Evolutionary conservation across 1,140 invertebrate species (phyloP).

Genomic region (Mesaphorura yosii): DNA sequence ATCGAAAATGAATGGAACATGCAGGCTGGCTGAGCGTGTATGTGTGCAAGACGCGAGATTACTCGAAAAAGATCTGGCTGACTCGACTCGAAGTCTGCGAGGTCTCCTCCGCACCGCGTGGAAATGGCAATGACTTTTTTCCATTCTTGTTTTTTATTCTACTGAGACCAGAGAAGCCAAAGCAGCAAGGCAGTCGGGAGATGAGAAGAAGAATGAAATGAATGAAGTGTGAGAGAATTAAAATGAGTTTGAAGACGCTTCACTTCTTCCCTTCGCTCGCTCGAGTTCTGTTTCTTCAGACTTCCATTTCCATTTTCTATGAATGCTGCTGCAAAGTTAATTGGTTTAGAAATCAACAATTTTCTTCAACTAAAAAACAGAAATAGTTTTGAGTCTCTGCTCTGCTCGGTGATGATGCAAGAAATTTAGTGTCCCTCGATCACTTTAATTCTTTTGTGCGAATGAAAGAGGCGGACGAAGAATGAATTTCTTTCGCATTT

Average conservation of each 20-base stretch:
- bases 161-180: neutral
- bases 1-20: no score
- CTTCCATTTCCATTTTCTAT: no score
- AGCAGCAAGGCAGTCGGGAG: conserved; percentile 4
- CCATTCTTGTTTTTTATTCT: neutral
- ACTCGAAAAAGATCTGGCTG: no score
- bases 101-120: no score
- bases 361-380: neutral
- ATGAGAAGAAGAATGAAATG: conserved; percentile 4
- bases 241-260: neutral
- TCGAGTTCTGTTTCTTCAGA: no score
- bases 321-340: no score
- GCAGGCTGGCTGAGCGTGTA: no score
- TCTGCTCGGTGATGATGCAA: neutral
- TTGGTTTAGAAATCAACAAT: conserved; percentile 7
- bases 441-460: neutral
- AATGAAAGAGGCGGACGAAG: neutral
- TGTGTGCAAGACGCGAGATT: no score
- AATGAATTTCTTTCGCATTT: neutral
- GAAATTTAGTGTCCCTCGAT: neutral
- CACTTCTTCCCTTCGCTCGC: neutral
- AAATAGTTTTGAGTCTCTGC: no score
- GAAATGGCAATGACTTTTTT: neutral
- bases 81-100: no score
- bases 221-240: conserved; percentile 8